Percentiles rank a stretch among this genome's conserved stretches.
These are phyloP conservation scores for Scyliorhinus canicula DNA, from an alignment of 2,797 vertebrate species.

Conservation along the genomic window DNA sequence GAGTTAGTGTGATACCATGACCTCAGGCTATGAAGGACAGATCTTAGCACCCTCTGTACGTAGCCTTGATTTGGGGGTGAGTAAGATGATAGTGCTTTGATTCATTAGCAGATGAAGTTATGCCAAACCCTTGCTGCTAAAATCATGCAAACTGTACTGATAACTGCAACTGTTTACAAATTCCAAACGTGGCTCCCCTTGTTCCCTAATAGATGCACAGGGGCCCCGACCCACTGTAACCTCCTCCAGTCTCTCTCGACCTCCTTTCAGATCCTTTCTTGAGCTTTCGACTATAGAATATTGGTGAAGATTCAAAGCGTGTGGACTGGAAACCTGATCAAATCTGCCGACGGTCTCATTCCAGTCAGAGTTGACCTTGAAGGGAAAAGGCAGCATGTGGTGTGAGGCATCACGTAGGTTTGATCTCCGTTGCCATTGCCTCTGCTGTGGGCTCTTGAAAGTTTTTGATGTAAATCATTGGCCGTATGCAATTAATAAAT, in stretches of 20 bases:
- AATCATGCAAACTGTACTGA: not conserved
- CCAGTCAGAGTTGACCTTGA: no score
- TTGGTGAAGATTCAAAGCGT: not conserved
- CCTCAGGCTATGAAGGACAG: not conserved
- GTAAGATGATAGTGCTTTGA: not conserved
- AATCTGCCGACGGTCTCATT: not conserved
- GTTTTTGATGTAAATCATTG: not conserved
- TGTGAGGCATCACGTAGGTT: not conserved
- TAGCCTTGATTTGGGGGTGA: not conserved
- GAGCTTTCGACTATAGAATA: not conserved
- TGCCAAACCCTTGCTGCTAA: not conserved
- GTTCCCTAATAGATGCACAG: not conserved
- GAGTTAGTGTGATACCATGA: not conserved
- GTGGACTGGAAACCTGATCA: not conserved
- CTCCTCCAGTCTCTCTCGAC: not conserved
- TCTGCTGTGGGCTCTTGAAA: not conserved
- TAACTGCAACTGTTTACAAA: not conserved
- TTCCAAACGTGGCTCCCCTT: not conserved
- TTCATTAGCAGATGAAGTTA: constrained; percentile 1
- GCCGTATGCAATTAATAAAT: not conserved
- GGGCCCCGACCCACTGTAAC: not conserved
- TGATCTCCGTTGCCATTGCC: not conserved
- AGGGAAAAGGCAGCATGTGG: not conserved
- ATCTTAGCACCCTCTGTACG: no score
- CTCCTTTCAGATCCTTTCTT: not conserved